These are phyloP conservation scores for Stercorarius parasiticus DNA, from an alignment of 2,113 vertebrate species.

Conservation along the genomic window DNA sequence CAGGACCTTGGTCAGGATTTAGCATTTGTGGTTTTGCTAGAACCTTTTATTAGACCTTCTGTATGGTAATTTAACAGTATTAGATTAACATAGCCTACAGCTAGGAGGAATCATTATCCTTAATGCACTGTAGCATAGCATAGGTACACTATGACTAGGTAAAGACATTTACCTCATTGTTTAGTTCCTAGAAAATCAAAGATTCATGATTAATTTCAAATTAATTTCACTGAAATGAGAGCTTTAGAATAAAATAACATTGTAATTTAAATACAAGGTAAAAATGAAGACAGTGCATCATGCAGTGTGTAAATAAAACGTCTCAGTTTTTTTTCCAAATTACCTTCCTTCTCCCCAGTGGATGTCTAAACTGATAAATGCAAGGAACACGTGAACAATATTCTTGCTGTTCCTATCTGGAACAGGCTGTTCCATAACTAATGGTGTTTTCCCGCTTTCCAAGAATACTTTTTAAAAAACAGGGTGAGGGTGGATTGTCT, in stretches of 20 bases:
- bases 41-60: neutral
- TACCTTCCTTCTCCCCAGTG: neutral
- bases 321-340: neutral
- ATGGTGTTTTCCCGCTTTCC: neutral
- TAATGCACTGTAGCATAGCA: neutral
- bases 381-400: neutral
- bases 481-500: neutral
- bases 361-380: neutral
- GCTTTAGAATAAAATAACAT: neutral
- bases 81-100: neutral
- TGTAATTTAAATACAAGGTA: neutral
- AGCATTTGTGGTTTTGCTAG: neutral
- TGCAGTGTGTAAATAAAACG: neutral
- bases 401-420: neutral
- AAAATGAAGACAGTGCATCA: neutral
- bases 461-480: neutral
- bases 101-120: neutral
- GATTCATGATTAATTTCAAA: neutral
- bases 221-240: neutral
- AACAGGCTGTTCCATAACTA: neutral
- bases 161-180: neutral
- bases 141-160: neutral
- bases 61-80: neutral
- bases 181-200: neutral
- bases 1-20: neutral